Percentiles rank a stretch among this genome's conserved stretches.
These are phyloP conservation scores for Daphoenositta chrysoptera DNA, from an alignment of 2,113 vertebrate genomes.

Conservation along the genomic window DNA sequence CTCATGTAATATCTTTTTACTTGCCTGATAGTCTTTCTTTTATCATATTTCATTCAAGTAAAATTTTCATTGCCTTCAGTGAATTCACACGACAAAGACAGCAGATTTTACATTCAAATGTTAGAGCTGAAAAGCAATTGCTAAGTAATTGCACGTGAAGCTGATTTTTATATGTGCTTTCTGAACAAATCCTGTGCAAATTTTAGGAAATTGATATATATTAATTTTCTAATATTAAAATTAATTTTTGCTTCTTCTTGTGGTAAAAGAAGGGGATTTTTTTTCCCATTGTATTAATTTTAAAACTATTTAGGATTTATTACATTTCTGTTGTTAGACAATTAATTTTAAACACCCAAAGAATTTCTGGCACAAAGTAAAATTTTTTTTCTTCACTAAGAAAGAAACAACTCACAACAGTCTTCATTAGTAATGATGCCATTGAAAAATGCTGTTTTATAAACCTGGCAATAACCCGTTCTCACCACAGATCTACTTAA, in stretches of 20 bases:
- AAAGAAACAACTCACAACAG: neutral
- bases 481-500: slow-evolving; percentile 49
- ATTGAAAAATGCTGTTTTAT: slow-evolving; percentile 13
- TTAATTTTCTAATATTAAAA: neutral
- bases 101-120: neutral
- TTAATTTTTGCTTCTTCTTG: neutral
- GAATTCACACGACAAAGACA: neutral
- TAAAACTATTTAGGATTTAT: neutral
- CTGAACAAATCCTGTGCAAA: neutral
- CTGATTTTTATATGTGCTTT: neutral
- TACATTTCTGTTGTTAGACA: neutral
- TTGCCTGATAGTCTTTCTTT: neutral
- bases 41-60: neutral
- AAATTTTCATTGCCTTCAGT: neutral
- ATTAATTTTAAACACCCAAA: neutral
- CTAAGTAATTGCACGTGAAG: neutral
- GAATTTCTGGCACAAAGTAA: neutral
- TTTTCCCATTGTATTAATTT: neutral
- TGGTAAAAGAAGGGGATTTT: accelerated
- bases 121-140: neutral
- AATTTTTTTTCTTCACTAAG: neutral
- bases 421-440: slow-evolving; percentile 5
- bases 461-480: slow-evolving; percentile 53
- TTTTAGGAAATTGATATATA: neutral
- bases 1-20: neutral